Evolutionary conservation across 2,113 vertebrate genomes (phyloP).

Genomic region (Tor tambroides): DNA sequence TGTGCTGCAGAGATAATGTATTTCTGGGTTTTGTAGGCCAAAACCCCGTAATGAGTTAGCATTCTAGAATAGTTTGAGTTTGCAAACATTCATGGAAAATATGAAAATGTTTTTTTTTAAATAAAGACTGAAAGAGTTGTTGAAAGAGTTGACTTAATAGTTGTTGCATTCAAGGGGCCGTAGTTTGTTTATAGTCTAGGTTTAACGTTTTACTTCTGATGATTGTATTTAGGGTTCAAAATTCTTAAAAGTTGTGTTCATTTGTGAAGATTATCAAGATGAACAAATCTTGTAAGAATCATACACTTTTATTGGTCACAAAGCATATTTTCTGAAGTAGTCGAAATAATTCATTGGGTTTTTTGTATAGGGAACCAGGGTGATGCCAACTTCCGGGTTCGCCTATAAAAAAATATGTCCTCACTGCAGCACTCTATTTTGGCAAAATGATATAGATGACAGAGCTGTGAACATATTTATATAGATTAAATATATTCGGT

Average conservation of each 20-base stretch:
- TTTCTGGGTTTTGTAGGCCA: too few relatives aligned
- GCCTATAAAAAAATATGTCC: background rate
- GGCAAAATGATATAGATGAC: background rate
- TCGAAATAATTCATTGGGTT: background rate
- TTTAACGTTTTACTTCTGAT: too few relatives aligned
- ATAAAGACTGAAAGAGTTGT: too few relatives aligned
- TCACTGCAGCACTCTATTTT: background rate
- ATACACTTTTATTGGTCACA: background rate
- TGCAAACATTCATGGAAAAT: too few relatives aligned
- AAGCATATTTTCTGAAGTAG: background rate
- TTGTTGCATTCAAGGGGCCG: too few relatives aligned
- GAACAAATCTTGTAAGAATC: background rate
- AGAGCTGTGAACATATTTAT: background rate
- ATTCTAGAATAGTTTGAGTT: too few relatives aligned
- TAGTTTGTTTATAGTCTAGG: too few relatives aligned
- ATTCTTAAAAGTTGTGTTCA: background rate
- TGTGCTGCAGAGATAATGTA: too few relatives aligned
- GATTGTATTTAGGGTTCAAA: background rate
- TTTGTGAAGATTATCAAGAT: background rate
- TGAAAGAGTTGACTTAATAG: too few relatives aligned
- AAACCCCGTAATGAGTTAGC: too few relatives aligned
- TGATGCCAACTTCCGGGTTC: too few relatives aligned
- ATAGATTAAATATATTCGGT: background rate
- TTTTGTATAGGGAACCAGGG: background rate
- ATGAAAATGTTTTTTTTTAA: too few relatives aligned